Conservation (phyloP, 2,888 invertebrate genomes). For the Drosophila nr. medialis region DNA sequence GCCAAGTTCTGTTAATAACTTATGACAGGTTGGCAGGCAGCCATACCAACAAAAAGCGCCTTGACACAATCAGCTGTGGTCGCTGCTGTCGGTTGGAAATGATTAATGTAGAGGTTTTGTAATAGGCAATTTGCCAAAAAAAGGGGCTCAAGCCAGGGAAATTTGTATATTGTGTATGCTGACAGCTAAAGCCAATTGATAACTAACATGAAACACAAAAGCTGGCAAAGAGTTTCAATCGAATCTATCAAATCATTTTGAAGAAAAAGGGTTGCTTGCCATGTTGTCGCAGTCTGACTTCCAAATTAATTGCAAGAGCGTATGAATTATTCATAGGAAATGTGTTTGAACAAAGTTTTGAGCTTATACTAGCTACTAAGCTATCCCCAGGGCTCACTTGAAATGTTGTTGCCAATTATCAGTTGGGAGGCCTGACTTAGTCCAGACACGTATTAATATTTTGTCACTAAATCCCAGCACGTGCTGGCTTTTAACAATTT, state of each 20-base stretch:
- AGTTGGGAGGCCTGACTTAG: not conserved
- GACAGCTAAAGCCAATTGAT: slow-evolving; percentile 33
- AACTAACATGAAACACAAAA: slow-evolving; percentile 25
- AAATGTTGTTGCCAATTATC: not conserved
- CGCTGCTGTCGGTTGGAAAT: slow-evolving; percentile 50
- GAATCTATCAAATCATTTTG: slow-evolving; percentile 37
- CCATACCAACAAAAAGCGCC: slow-evolving; percentile 14
- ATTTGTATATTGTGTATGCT: slow-evolving; percentile 24
- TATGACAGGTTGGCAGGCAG: slow-evolving; percentile 61
- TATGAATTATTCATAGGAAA: slow-evolving; percentile 7
- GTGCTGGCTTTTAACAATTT: slow-evolving; percentile 59
- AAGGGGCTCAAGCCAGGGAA: slow-evolving; percentile 51
- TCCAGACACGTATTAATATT: slow-evolving; percentile 31
- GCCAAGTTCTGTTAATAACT: slow-evolving; percentile 73
- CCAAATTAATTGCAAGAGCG: slow-evolving; percentile 5
- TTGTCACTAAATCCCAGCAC: slow-evolving; percentile 56
- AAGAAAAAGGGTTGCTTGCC: not conserved
- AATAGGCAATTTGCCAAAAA: slow-evolving; percentile 65
- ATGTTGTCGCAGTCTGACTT: not conserved
- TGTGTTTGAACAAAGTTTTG: slow-evolving; percentile 3
- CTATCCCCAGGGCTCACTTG: not conserved
- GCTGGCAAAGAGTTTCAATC: slow-evolving; percentile 22
- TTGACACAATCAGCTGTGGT: slow-evolving; percentile 41
- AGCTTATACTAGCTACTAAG: not conserved
- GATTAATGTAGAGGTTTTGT: slow-evolving; percentile 71